Conservation (phyloP, 2,888 invertebrate genomes). For the Phalera bucephala region DNA sequence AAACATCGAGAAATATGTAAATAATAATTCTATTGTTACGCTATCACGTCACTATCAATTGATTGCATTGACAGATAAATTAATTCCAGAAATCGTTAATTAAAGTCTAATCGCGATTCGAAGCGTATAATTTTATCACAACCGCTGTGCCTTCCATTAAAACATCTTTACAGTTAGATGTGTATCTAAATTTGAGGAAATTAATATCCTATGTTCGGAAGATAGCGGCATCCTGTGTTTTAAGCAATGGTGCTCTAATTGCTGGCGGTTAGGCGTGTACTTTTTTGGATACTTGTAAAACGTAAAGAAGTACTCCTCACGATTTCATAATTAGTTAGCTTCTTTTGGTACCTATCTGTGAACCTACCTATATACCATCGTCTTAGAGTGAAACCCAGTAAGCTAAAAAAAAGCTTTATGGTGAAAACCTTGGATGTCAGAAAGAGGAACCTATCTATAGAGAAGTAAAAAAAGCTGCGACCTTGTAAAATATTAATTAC, state of each 20-base stretch:
- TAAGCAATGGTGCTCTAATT: neutral
- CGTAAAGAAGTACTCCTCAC: neutral
- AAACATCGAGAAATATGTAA: slow-evolving; percentile 1
- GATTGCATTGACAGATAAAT: slow-evolving; percentile 22
- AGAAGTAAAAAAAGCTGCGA: too few relatives aligned
- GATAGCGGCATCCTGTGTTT: slow-evolving; percentile 20
- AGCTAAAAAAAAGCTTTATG: too few relatives aligned
- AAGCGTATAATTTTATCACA: slow-evolving; percentile 6
- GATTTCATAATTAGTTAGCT: neutral
- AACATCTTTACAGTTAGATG: slow-evolving; percentile 10
- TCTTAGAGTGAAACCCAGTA: too few relatives aligned
- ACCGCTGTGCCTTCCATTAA: slow-evolving; percentile 7
- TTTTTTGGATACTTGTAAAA: neutral
- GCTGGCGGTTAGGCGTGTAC: too few relatives aligned
- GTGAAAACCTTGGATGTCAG: too few relatives aligned
- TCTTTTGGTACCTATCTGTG: neutral
- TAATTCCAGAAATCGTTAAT: slow-evolving; percentile 17
- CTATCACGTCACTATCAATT: slow-evolving; percentile 17
- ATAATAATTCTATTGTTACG: slow-evolving; percentile 11
- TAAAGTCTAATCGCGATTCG: slow-evolving; percentile 16
- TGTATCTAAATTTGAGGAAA: slow-evolving; percentile 18
- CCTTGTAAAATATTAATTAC: too few relatives aligned
- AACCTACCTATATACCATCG: too few relatives aligned
- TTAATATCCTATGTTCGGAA: slow-evolving; percentile 10
- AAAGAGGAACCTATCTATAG: too few relatives aligned